Percentiles rank a stretch among this genome's conserved stretches.
Evolutionary conservation across 2,797 vertebrate genomes (phyloP).

Genomic region (Rhynchotus rufescens): DNA sequence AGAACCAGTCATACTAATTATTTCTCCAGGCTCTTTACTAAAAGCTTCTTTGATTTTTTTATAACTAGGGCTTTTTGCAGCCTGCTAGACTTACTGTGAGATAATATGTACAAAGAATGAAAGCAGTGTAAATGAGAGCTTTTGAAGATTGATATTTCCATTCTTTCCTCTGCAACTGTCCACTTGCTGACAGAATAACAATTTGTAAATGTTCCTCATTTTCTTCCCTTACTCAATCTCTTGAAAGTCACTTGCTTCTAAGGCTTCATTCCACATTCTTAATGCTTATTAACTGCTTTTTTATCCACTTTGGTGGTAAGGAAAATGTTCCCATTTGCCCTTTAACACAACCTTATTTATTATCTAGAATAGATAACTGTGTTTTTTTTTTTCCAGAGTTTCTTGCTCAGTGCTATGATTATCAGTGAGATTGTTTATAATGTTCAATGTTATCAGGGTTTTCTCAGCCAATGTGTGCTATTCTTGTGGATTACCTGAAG

Average conservation of each 20-base stretch:
- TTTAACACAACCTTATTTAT: neutral
- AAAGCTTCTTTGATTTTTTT: constrained; percentile 10
- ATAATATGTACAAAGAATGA: neutral
- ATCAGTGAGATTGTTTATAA: neutral
- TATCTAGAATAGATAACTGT: neutral
- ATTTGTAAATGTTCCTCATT: neutral
- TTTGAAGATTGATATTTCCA: neutral
- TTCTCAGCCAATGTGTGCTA: neutral
- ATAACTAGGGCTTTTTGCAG: neutral
- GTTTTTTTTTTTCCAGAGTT: neutral
- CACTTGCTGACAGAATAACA: neutral
- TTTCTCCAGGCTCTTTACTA: neutral
- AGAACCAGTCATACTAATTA: neutral
- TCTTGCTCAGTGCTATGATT: neutral
- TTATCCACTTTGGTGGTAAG: neutral
- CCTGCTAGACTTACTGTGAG: neutral
- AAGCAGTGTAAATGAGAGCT: neutral
- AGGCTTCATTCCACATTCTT: neutral
- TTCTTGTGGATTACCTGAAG: neutral
- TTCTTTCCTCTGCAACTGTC: neutral
- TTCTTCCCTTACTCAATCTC: neutral
- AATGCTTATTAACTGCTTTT: neutral
- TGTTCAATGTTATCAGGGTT: neutral
- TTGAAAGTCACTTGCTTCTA: neutral
- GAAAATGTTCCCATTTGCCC: neutral